A percentile compares a stretch with the other conserved stretches of the same genome.
These are phyloP conservation scores for Acanthococcus lagerstroemiae DNA, from an alignment of 2,888 invertebrate species.

Conservation along the genomic window DNA sequence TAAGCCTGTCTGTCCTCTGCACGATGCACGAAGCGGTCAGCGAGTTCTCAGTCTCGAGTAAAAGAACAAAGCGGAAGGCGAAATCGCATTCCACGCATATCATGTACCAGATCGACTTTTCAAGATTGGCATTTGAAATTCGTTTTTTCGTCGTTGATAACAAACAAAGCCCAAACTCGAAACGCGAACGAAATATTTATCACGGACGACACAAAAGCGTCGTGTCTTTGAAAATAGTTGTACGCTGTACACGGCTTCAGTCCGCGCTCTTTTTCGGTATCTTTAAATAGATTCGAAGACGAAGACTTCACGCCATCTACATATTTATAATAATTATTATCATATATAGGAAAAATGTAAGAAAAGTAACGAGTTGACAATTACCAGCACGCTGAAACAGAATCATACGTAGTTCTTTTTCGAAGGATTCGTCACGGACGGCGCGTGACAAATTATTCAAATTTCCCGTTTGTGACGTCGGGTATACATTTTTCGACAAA, in stretches of 20 bases:
- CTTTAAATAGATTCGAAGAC: too few relatives aligned
- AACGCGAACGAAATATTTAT: conserved; percentile 2
- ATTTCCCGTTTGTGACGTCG: conserved; percentile 12
- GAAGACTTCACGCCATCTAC: too few relatives aligned
- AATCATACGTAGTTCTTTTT: conserved; percentile 13
- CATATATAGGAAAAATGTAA: not conserved
- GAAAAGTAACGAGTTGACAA: not conserved
- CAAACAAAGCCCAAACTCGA: not conserved
- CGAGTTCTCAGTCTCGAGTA: too few relatives aligned
- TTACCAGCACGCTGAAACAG: conserved; percentile 4
- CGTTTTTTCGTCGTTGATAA: not conserved
- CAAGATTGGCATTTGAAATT: not conserved
- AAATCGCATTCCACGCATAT: too few relatives aligned
- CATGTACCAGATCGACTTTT: too few relatives aligned
- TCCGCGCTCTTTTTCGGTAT: too few relatives aligned
- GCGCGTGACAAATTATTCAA: conserved; percentile 28
- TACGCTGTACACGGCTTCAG: too few relatives aligned
- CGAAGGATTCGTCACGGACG: conserved; percentile 15
- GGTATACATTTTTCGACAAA: not conserved
- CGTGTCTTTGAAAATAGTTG: not conserved
- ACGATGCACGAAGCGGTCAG: too few relatives aligned
- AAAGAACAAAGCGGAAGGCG: too few relatives aligned
- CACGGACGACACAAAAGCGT: not conserved
- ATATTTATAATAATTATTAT: too few relatives aligned
- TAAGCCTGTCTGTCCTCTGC: too few relatives aligned